Evolutionary conservation across 1,140 invertebrate species (phyloP).

Genomic region (Idris sp.): DNA sequence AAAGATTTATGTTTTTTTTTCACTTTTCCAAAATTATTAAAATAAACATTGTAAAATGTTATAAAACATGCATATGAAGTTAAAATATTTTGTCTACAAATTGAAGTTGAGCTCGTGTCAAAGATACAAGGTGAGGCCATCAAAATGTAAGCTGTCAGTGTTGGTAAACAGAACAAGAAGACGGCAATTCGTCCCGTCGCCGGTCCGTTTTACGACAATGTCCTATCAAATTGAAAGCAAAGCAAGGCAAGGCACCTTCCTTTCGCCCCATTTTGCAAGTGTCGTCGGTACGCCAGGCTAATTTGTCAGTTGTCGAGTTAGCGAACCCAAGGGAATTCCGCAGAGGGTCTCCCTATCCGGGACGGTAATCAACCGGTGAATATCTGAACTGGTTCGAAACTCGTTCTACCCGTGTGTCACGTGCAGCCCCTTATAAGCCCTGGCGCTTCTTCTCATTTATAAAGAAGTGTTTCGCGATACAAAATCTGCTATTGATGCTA

Average conservation of each 20-base stretch:
- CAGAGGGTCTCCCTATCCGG: conserved; percentile 63
- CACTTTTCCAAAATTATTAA: too few relatives aligned
- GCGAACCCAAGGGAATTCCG: conserved; percentile 75
- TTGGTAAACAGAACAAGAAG: conserved; percentile 27
- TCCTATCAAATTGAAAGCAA: conserved; percentile 69
- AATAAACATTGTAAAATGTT: too few relatives aligned
- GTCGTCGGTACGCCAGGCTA: conserved; percentile 78
- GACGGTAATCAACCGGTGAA: conserved; percentile 78
- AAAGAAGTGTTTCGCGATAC: conserved; percentile 73
- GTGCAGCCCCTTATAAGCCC: conserved; percentile 61
- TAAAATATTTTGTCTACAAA: too few relatives aligned
- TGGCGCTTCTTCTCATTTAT: conserved; percentile 74
- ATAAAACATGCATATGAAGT: too few relatives aligned
- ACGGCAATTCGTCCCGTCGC: conserved; percentile 41
- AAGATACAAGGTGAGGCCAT: conserved; percentile 27
- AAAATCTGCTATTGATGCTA: conserved; percentile 72
- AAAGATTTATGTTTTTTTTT: too few relatives aligned
- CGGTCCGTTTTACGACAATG: conserved; percentile 48
- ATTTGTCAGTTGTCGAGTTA: conserved; percentile 80
- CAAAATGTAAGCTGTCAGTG: conserved; percentile 36
- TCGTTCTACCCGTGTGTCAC: conserved; percentile 58
- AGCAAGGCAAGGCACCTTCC: conserved; percentile 65
- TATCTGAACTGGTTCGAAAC: conserved; percentile 75
- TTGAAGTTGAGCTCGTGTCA: neutral
- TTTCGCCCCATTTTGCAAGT: conserved; percentile 79